Base-by-base conservation (phyloP, 1,140 invertebrate genomes). In the Papilio aristodemus region DNA sequence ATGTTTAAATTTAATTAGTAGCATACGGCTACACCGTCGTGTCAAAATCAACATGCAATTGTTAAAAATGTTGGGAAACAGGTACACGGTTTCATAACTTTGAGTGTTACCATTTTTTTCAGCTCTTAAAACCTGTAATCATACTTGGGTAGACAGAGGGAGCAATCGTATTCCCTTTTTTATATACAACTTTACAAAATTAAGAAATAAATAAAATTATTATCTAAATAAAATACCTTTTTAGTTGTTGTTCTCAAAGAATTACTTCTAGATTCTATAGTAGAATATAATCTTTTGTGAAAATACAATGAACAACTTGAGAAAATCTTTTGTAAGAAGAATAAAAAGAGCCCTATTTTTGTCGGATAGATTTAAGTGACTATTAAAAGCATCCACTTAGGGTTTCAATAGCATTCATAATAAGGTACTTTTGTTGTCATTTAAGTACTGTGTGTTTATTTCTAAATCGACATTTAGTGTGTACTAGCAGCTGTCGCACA, bases 201-300 rank as follows among this genome's bases (percentile, higher is more conserved):
- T 3, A 32, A 32, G 2, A 32, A 3, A 46, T 19, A 10, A 2
- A 46, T 4, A 46, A 46, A 8, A 46, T 2, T 9, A 17, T 46
- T 46, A 2, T 46, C 9, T 19, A 46, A 19, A 14, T 10, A 46
- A 17, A 46, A 17, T 19, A 19, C 43, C 7, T 46, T 46, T 43
- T 32, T 32, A 32, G 2, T 11, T 19, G 19, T 10, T 54, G 22
- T 54, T 54, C 19, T 25, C 19, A 54, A 54, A 54, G 41, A 54
- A 2, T 32, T 32, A 32, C 27, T 32, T 3, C 6, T 32, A 32
- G 27, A n/a, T 32, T 32, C 27, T n/a, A n/a, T n/a, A n/a, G 27
- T 32, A 54, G 17, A 54, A 25, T 54, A 54, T 54, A 54, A 54
- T 54, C 46, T 54, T 54, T 54, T 54, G 46, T 54, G 19, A 9